Base-by-base conservation (phyloP, 2,113 vertebrate species). In the Sturnus vulgaris region DNA sequence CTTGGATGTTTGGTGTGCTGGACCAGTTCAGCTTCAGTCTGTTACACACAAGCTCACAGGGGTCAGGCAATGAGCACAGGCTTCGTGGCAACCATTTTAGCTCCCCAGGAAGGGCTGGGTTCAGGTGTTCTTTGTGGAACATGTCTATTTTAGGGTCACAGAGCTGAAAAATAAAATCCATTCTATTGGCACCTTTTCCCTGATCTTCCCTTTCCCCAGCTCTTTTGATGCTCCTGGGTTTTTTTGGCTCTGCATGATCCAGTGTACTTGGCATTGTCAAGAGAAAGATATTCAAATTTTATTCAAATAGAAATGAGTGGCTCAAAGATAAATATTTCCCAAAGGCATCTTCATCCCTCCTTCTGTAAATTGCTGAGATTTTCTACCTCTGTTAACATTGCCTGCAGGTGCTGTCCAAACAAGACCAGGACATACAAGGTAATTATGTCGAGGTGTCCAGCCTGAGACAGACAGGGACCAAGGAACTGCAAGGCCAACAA, bases 271-370 rank as follows among this genome's bases (percentile, higher is more conserved):
- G 28, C 23, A 20, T 86, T 71, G 88, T 50, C 63, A 61, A 44
- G 59, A 92, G 53, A 78, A 82, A 82, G 25, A 21, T 90, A 83
- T 92, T 93, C 52, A 87, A n/a, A 87, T 95, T 71, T 73, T 89
- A 89, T 88, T 86, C 89, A 87, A 39, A 53, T 55, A 86, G 70
- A 94, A 83, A 30, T 0, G 0, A 88, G 81, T 28, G 82, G 71
- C 57, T 90, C 60, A 92, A 86, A 96, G 83, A 83, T 88, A 64
- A 93, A 22, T 66, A 66, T 86, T 92, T 96, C 68, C 82, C 79
- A 21, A 94, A 93, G 89, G 61, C 42, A 25, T 71, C 73, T 84
- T 79, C 85, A 82, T 80, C 65, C 27, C 20, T 82, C 50, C 52
- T 90, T 82, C 88, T 87, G 68, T 64, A 73, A 92, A 23, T 25